Percentiles rank a stretch among this genome's conserved stretches.
These are phyloP conservation scores for Lysandra bellargus DNA, from an alignment of 2,888 invertebrate species.

Conservation along the genomic window DNA sequence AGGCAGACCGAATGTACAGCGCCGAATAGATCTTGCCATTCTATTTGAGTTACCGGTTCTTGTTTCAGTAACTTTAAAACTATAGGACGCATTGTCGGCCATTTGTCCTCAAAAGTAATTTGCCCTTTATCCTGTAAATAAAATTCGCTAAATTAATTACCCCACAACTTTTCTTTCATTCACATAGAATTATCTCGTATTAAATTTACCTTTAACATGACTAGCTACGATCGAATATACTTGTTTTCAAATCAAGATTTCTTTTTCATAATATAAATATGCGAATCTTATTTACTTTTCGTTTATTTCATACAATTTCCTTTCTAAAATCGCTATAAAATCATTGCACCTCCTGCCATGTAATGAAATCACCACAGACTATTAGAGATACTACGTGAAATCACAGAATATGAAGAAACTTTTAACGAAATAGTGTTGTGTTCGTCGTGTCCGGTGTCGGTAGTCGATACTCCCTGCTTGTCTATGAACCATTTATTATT, in stretches of 20 bases:
- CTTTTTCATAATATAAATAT: constrained; percentile 47
- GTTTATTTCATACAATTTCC: constrained; percentile 27
- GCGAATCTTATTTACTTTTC: constrained; percentile 33
- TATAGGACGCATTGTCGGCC: constrained; percentile 96
- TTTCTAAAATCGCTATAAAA: constrained; percentile 2
- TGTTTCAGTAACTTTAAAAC: constrained; percentile 96
- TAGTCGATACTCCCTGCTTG: too few relatives aligned
- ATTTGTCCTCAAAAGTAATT: constrained; percentile 96
- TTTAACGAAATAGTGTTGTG: constrained; percentile 28
- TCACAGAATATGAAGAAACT: too few relatives aligned
- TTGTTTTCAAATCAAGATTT: constrained; percentile 44
- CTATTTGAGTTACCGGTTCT: constrained; percentile 94
- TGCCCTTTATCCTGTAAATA: constrained; percentile 87
- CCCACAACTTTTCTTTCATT: constrained; percentile 14
- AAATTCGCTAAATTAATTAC: constrained; percentile 23
- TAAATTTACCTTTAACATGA: constrained; percentile 57
- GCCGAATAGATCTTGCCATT: constrained; percentile 99
- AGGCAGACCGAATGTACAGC: constrained; percentile 96
- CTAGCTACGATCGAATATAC: constrained; percentile 38
- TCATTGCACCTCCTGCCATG: constrained; percentile 29
- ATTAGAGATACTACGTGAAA: too few relatives aligned
- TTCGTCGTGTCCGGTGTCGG: too few relatives aligned
- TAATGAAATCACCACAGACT: not conserved
- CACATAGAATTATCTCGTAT: not conserved
- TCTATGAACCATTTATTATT: too few relatives aligned